A percentile compares a stretch with the other conserved stretches of the same genome.
phyloP scores from a whole-genome alignment of 2,888 invertebrate genomes.

The Lordiphosa andalusiaca region DNA sequence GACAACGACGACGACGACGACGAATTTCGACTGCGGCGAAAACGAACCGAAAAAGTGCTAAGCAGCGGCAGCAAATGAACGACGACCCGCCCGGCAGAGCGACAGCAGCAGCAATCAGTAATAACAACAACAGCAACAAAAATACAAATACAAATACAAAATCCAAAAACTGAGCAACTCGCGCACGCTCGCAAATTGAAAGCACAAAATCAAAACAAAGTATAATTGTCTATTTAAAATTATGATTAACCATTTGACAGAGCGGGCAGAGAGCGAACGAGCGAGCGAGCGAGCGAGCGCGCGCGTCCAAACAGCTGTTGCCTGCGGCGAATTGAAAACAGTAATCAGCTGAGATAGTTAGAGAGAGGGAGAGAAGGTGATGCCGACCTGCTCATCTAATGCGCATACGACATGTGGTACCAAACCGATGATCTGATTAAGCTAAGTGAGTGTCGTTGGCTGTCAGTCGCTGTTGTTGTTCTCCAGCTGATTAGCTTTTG shows the following conservation, averaged over 20 bases:
- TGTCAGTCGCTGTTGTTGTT: constrained; percentile 13
- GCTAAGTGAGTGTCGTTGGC: constrained; percentile 6
- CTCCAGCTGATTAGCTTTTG: constrained; percentile 1
- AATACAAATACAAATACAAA: constrained; percentile 32
- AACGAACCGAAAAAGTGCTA: constrained; percentile 52
- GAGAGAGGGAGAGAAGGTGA: too few relatives aligned
- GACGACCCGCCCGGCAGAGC: constrained; percentile 28
- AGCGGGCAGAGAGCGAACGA: neutral
- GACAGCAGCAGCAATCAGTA: constrained; percentile 45
- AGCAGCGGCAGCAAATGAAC: constrained; percentile 23
- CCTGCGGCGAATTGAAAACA: constrained; percentile 58
- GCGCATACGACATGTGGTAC: constrained; percentile 38
- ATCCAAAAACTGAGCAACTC: constrained; percentile 42
- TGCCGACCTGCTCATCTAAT: constrained; percentile 12
- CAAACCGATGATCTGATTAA: constrained; percentile 9
- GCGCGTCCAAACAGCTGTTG: constrained; percentile 51
- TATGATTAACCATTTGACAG: constrained; percentile 61
- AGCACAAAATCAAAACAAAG: constrained; percentile 68
- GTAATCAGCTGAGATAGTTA: constrained; percentile 51
- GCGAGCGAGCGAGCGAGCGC: constrained; percentile 12
- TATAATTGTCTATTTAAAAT: constrained; percentile 74
- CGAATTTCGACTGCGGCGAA: constrained; percentile 73
- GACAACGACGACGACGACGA: constrained; percentile 62
- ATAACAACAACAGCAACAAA: constrained; percentile 44
- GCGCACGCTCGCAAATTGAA: constrained; percentile 65